phyloP scores from a whole-genome alignment of 1,140 invertebrate genomes.

The Brachionus plicatilis region DNA sequence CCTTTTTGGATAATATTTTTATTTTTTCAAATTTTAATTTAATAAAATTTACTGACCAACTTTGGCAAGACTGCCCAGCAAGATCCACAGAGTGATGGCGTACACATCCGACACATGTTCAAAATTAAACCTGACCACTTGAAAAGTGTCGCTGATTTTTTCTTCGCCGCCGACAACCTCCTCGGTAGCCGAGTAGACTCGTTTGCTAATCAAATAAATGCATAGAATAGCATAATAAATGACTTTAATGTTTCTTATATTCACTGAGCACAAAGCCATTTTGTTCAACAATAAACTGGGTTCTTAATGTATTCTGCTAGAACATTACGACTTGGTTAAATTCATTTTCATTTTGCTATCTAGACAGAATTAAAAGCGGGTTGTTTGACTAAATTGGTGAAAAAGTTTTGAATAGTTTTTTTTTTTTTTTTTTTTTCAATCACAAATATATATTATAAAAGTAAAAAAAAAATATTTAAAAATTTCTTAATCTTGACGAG shows the following conservation, averaged over 20 bases:
- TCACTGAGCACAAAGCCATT: not conserved
- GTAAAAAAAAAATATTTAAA: not conserved
- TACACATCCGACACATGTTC: slow-evolving; percentile 38
- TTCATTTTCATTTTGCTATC: not conserved
- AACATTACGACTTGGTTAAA: not conserved
- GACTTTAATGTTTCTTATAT: not conserved
- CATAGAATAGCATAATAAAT: not conserved
- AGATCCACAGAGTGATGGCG: slow-evolving; percentile 39
- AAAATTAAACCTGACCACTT: slow-evolving; percentile 38
- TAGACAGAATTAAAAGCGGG: not conserved
- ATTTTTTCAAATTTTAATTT: not conserved
- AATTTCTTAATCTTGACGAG: not conserved
- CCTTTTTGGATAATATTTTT: not conserved
- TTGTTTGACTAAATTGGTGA: not conserved
- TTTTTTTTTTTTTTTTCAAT: not conserved
- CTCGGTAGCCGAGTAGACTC: slow-evolving; percentile 27
- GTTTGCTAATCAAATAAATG: slow-evolving; percentile 2
- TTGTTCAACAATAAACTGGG: not conserved
- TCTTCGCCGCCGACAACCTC: slow-evolving; percentile 30
- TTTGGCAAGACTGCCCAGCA: slow-evolving; percentile 33
- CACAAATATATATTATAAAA: not conserved
- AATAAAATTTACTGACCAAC: not conserved
- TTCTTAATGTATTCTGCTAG: not conserved
- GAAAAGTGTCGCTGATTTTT: not conserved
- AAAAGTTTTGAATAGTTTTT: not conserved